phyloP scores from a whole-genome alignment of 2,797 vertebrate species.

The Coregonus suidteri region DNA sequence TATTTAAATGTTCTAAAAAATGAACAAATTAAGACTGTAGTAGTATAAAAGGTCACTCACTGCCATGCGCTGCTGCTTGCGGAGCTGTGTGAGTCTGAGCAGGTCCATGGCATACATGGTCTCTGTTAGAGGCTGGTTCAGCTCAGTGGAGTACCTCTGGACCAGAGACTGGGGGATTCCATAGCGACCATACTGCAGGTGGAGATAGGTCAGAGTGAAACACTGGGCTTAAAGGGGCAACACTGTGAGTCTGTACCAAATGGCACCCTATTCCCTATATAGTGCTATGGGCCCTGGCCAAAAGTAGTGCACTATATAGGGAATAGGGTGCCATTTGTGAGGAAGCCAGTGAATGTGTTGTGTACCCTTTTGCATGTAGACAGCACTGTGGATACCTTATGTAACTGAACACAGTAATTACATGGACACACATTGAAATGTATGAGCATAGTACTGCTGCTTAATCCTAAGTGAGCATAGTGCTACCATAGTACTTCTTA shows the following conservation, averaged over 20 bases:
- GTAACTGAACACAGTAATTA: not conserved
- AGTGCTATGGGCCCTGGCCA: not conserved
- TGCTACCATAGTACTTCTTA: not conserved
- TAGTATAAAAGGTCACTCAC: slow-evolving; percentile 62
- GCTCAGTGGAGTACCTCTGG: slow-evolving; percentile 82
- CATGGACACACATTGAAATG: not conserved
- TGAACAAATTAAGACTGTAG: not conserved
- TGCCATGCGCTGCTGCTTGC: slow-evolving; percentile 79
- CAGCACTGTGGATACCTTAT: not conserved
- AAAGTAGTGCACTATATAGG: not conserved
- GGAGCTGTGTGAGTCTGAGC: slow-evolving; percentile 78
- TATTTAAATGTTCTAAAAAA: not conserved
- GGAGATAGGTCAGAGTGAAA: not conserved
- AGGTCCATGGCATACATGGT: slow-evolving; percentile 79
- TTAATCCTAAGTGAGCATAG: slow-evolving; percentile 10
- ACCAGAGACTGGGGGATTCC: slow-evolving; percentile 81
- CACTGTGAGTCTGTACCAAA: not conserved
- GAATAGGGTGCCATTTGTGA: not conserved
- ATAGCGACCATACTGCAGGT: slow-evolving; percentile 77
- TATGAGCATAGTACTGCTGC: not conserved
- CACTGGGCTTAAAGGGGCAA: not conserved
- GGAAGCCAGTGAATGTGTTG: too few species aligned
- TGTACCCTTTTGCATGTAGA: not conserved
- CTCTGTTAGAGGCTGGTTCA: slow-evolving; percentile 77
- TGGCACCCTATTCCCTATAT: not conserved